Evolutionary conservation across 2,113 vertebrate species (phyloP), one percentile per base, ranked within the genome.

Genomic region (Sialia sialis): DNA sequence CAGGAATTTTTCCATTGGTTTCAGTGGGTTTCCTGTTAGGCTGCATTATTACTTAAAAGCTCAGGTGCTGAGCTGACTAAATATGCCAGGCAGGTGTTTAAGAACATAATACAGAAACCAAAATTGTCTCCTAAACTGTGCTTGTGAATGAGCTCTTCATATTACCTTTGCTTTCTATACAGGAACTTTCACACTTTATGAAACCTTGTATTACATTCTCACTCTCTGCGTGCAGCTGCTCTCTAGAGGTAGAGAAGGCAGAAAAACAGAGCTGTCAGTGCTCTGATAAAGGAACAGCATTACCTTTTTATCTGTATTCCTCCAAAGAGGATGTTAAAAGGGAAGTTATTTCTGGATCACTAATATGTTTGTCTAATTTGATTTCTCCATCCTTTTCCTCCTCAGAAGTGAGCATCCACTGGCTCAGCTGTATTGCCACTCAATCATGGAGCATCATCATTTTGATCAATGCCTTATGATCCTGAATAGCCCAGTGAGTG

Each of bases 401-500:
- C 88, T 62, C 97, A 99, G 99, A 96, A 99, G 99, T 2, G 99
- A 99, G 43, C 99, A 99, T 90, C 99, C 99, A 1, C 98, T 99
- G 58, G 99, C 99, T 44, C 99, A 99, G 83, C 98, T 99, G 21
- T 99, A 99, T 91, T 99, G 99, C 96, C 99, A 99, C 94, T 99
- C 99, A 17, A 99, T 98, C 93, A 99, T 99, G 99, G 99, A 99
- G 84, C 99, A 99, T 85, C 99, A 99, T 87, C 99, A 99, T 96
- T 99, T 99, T 52, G 99, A 99, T 97, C 99, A 99, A 97, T 99
- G 99, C 97, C 98, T 99, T 95, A 99, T 99, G 99, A 99, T 99
- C 93, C 98, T 99, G 68, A 99, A 99, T 87, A 99, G 98, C 85
- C 99, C 98, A 66, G 99, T 99, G 97, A 99, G 98, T 97, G 85